Base-by-base conservation (phyloP, 2,797 vertebrate species). In the Phalloptychus januarius region DNA sequence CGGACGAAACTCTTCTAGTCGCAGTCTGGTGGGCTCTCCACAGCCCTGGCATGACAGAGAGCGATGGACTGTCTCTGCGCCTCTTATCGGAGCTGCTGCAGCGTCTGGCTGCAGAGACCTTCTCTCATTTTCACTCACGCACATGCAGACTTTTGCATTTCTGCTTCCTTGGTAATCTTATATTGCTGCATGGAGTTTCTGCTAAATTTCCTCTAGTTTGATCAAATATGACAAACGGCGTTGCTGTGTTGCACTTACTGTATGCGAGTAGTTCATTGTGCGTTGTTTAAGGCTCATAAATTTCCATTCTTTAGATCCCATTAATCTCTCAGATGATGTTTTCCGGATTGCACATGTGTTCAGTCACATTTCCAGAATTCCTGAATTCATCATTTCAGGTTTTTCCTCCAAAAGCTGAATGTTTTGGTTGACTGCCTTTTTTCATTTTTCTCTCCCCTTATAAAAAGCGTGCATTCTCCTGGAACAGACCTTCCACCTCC, bases 41-140 rank as follows among this genome's bases (percentile, higher is more conserved):
- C 44, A 79, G 89, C 85, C 71, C 80, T 77, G 83, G 78, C 75
- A 77, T 79, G 91, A 92, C 94, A 86, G 83, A 92, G 91, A 91
- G 80, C 81, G 79, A 93, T 92, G 92, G 86, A 83, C 83, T 81
- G 86, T 89, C 86, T 79, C 83, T 71, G 87, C 82, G 80, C 86
- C 75, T 89, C 92, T 94, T 94, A 94, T 95, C 93, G 71, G 84
- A 75, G 79, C 79, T 71, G 83, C 88, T 87, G 88, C 94, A 94
- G 76, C 25, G 75, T 83, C 87, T 91, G 90, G 91, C 89, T 87
- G 81, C 83, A 78, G 79, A 83, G 83, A 90, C 85, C 50, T 75
- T 72, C 79, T 78, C 80, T 74, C 69, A 23, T 72, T 72, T 75
- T 71, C 74, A 81, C 71, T 73, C 36, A 63, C 63, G 78, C 77